Base-by-base conservation (phyloP, 2,113 vertebrate species). In the Osmerus eperlanus region DNA sequence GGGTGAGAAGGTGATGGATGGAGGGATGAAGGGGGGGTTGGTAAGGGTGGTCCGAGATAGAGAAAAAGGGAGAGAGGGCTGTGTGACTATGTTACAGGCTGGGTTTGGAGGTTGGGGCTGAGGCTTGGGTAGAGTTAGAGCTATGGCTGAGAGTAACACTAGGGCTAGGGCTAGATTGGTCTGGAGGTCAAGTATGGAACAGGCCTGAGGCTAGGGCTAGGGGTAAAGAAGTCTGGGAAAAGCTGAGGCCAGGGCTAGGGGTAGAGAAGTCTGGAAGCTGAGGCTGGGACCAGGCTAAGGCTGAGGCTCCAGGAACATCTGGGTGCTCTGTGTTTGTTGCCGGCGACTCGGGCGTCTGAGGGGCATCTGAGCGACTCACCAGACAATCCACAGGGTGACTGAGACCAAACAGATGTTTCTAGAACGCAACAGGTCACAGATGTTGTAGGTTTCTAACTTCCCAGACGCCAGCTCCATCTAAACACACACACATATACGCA, bases 321-420 rank as follows among this genome's bases (percentile, higher is more conserved):
- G 58, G 8, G 21, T 71, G 58, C 11, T 71, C 11, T 63, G 67
- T 73, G 59, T 72, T 75, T 68, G 69, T 61, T 61, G 28, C 15
- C 28, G 25, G 23, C 12, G 23, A 62, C 28, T 5, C 60, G 28
- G 60, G 19, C n/a, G 8, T 12, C n/a, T 9, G 58, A 60, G 18
- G 59, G 78, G 78, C 70, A 79, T 72, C 65, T 67, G 66, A 3
- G 75, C 82, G 80, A 86, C 95, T 93, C 89, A 98, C 96, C 96
- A 98, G 78, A 97, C 81, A 55, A 95, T 81, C 85, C 94, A 91
- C 78, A 94, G 95, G 90, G 91, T 94, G 89, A 94, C 41, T 1
- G 96, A 95, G 77, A 96, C 74, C 29, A 89, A 89, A 61, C 95
- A 84, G 87, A 98, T 95, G 77, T 97, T 97, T 55, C 51, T 69